Base-by-base conservation (phyloP, 1,140 invertebrate genomes). In the Zaprionus capensis region DNA sequence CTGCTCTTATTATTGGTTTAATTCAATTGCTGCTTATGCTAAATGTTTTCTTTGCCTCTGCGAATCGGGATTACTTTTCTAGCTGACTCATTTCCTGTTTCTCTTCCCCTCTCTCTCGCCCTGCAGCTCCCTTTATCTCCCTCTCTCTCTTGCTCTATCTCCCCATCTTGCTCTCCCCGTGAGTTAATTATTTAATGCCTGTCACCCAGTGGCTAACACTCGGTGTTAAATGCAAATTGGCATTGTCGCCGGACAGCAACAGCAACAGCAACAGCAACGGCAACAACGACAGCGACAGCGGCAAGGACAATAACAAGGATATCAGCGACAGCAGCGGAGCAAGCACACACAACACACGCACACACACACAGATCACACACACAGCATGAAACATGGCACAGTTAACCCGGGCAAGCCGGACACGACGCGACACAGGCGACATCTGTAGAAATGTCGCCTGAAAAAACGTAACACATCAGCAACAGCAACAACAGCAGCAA, bases 121-220 rank as follows among this genome's bases (percentile, higher is more conserved):
- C 28, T 59, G 5, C n/a, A 24, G 20, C 55, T 26, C 44, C 24
- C 24, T 26, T 26, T 34, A 3, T 36, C 26, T 24, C 38, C 56
- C n/a, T 55, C 57, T 31, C 28, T 58, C 15, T 26, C 31, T 34
- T 28, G 7, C 31, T 34, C 28, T 11, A 11, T 12, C 31, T 34
- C 31, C 11, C n/a, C 65, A 87, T 77, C 71, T 58, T 80, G 46
- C 7, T 55, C 11, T 14, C 58, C 70, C 78, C 66, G 68, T 78
- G 34, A 80, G 74, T 87, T 87, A 87, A 87, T 87, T 87, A 87
- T 87, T 87, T 87, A 87, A 88, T 87, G 84, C 78, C 81, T 81
- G 84, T 87, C 84, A 81, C 84, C 81, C 84, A 73, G 84, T 87
- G 84, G 84, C 84, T 88, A 87, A 88, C 84, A 84, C 85, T 71